A percentile compares a stretch with the other conserved stretches of the same genome.
Conservation (phyloP, 2,797 vertebrate species). For the Pseudochromis fuscus region DNA sequence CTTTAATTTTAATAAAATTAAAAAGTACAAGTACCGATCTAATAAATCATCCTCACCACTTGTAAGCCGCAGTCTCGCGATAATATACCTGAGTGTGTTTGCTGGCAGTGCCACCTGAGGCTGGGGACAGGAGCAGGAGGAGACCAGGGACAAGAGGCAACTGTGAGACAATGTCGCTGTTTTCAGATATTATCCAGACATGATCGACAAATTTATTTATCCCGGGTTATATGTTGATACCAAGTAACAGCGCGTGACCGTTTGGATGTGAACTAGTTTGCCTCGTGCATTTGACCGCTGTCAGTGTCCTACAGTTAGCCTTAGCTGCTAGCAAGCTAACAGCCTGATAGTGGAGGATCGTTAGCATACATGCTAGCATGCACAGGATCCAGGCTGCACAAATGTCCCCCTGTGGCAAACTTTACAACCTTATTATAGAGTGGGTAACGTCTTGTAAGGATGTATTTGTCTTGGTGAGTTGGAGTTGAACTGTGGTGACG, state of each 20-base stretch:
- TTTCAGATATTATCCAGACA: neutral
- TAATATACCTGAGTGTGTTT: conserved; percentile 56
- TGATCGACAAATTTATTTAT: neutral
- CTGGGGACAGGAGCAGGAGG: conserved; percentile 48
- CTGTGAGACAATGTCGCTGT: conserved; percentile 52
- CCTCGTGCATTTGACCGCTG: conserved; percentile 72
- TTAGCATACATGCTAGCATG: conserved; percentile 25
- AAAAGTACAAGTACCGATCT: too few relatives aligned
- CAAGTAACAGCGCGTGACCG: accelerated
- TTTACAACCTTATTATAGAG: neutral
- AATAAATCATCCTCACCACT: neutral
- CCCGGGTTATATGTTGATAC: accelerated
- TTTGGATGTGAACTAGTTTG: conserved; percentile 12
- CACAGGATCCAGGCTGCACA: neutral
- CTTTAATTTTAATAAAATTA: too few relatives aligned
- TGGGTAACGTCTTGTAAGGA: neutral
- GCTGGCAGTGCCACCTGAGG: conserved; percentile 64
- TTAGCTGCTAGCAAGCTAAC: conserved; percentile 58
- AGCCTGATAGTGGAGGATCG: neutral
- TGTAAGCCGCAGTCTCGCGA: conserved; percentile 67
- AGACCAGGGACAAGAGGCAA: conserved; percentile 56
- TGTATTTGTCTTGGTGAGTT: neutral
- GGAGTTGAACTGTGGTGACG: neutral
- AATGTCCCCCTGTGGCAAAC: neutral
- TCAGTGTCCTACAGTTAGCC: conserved; percentile 72